Conservation (phyloP, 2,113 vertebrate species). For the Coryphaenoides rupestris region DNA sequence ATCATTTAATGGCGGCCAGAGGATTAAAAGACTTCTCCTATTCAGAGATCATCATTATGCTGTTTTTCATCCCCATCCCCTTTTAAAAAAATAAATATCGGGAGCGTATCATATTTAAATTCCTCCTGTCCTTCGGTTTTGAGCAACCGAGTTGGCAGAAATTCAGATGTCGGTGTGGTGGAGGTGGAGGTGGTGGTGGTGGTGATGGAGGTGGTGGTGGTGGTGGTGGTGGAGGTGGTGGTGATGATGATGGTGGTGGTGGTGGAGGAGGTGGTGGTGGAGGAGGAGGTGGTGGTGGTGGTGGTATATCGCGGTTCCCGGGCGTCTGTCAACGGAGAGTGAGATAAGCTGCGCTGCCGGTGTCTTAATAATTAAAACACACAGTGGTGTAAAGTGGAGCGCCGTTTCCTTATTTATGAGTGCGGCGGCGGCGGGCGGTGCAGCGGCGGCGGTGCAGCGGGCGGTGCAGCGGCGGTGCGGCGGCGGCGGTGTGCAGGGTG, state of each 20-base stretch:
- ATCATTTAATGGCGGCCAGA: too few relatives aligned
- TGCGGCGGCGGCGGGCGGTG: too few relatives aligned
- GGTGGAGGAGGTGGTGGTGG: too few relatives aligned
- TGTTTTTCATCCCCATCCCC: background rate
- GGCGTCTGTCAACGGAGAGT: slow-evolving; percentile 52
- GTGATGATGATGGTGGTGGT: too few relatives aligned
- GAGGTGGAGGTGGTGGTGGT: too few relatives aligned
- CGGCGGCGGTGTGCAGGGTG: slow-evolving; percentile 13
- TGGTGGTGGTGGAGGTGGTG: too few relatives aligned
- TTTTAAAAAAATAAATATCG: background rate
- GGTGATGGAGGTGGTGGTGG: too few relatives aligned
- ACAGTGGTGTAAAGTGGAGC: slow-evolving; percentile 63
- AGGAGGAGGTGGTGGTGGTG: too few relatives aligned
- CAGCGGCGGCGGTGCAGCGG: slow-evolving; percentile 13
- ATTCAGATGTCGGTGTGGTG: slow-evolving; percentile 41
- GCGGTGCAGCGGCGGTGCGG: slow-evolving; percentile 41
- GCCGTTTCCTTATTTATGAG: slow-evolving; percentile 70
- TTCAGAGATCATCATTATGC: background rate
- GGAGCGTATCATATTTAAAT: slow-evolving; percentile 23
- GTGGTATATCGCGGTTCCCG: slow-evolving; percentile 18
- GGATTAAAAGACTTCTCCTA: background rate
- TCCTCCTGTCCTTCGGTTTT: slow-evolving; percentile 49
- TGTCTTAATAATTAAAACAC: slow-evolving; percentile 71
- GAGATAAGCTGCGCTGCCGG: slow-evolving; percentile 63
- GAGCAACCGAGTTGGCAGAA: slow-evolving; percentile 57